phyloP scores from a whole-genome alignment of 2,113 vertebrate genomes.

The Pseudorectes ferrugineus region DNA sequence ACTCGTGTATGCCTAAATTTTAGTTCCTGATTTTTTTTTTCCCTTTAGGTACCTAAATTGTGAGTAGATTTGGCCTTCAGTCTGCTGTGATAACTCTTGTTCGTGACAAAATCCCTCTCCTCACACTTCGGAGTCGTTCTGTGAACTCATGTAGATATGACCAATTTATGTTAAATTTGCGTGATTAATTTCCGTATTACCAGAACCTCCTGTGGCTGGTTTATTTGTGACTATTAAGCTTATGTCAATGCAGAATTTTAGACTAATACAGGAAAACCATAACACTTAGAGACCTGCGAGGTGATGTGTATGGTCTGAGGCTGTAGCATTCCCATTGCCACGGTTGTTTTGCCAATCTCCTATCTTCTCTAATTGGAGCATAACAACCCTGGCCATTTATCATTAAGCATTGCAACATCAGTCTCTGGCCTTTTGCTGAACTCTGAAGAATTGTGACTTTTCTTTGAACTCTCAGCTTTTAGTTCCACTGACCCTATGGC shows the following conservation, averaged over 20 bases:
- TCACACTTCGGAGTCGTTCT: neutral
- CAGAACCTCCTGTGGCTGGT: neutral
- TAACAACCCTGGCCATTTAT: constrained; percentile 33
- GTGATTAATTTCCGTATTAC: neutral
- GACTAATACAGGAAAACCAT: neutral
- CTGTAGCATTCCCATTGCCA: neutral
- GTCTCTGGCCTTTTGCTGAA: constrained; percentile 74
- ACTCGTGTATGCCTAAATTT: neutral
- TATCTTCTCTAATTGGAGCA: constrained; percentile 52
- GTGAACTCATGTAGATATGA: neutral
- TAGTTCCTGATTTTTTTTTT: neutral
- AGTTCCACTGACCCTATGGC: constrained; percentile 68
- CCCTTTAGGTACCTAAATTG: neutral
- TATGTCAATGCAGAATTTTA: neutral
- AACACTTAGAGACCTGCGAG: neutral
- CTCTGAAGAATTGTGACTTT: constrained; percentile 71
- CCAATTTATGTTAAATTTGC: neutral
- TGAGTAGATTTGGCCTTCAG: neutral
- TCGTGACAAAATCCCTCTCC: neutral
- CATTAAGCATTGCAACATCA: neutral
- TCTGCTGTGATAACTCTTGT: neutral
- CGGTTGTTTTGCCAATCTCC: neutral
- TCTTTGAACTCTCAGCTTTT: constrained; percentile 75
- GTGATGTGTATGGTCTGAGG: neutral
- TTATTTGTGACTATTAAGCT: neutral